Conservation (phyloP, 2,113 vertebrate genomes). For the Syngnathus typhle region DNA sequence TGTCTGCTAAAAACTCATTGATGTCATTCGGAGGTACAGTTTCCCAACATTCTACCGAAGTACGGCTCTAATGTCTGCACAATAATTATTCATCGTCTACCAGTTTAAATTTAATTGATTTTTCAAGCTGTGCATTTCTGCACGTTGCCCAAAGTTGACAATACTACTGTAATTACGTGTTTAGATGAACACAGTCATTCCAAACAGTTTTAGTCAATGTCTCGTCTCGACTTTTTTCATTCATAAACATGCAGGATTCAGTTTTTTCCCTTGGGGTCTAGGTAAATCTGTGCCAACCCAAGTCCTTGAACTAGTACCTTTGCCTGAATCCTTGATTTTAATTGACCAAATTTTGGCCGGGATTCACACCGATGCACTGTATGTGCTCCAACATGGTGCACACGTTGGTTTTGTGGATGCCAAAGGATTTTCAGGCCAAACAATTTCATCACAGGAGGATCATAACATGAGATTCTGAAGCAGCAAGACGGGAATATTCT, state of each 20-base stretch:
- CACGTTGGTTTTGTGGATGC: slow-evolving; percentile 16
- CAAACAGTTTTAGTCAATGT: slow-evolving; percentile 11
- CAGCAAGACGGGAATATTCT: background rate
- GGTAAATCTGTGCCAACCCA: slow-evolving; percentile 33
- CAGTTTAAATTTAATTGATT: no score
- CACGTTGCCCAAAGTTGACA: no score
- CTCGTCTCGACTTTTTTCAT: slow-evolving; percentile 32
- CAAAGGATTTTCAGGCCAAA: slow-evolving; percentile 26
- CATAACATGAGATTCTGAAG: slow-evolving; percentile 12
- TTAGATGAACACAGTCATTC: no score
- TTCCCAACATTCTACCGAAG: background rate
- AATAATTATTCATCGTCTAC: no score
- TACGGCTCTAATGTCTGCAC: background rate
- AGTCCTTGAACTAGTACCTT: slow-evolving; percentile 46
- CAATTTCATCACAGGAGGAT: slow-evolving; percentile 10
- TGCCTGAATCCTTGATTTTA: slow-evolving; percentile 32
- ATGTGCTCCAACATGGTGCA: slow-evolving; percentile 16
- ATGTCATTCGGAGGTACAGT: background rate
- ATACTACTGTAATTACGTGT: no score
- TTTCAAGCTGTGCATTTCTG: no score
- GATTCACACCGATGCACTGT: slow-evolving; percentile 18
- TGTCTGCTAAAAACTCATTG: background rate
- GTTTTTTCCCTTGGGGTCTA: slow-evolving; percentile 24
- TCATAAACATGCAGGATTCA: slow-evolving; percentile 40
- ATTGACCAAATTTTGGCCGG: slow-evolving; percentile 32